Percentiles rank a stretch among this genome's conserved stretches.
Evolutionary conservation across 2,888 invertebrate genomes (phyloP).

Genomic region (Trachelus troglodyta): DNA sequence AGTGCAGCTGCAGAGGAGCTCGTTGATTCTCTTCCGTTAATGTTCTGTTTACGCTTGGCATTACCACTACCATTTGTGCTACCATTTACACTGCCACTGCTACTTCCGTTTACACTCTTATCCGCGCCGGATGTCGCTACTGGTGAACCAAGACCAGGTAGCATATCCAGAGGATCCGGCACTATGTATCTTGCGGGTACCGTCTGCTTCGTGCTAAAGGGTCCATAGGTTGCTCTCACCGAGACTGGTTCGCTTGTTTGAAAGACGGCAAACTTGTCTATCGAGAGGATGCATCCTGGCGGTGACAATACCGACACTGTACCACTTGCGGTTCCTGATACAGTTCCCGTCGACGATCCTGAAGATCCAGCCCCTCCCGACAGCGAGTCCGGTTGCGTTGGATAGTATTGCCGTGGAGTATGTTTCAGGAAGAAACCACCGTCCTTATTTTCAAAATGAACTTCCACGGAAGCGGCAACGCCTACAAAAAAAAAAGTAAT

Average conservation of each 20-base stretch:
- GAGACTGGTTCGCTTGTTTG: constrained; percentile 92
- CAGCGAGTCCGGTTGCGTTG: constrained; percentile 52
- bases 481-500: constrained; percentile 71
- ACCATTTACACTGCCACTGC: not conserved
- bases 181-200: constrained; percentile 91
- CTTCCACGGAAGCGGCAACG: constrained; percentile 80
- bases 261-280: constrained; percentile 91
- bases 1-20: constrained; percentile 57
- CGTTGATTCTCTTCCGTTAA: not conserved
- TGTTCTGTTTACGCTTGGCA: not conserved
- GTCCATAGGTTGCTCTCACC: constrained; percentile 92
- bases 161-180: constrained; percentile 81
- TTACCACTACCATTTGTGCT: not conserved
- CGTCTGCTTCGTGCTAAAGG: constrained; percentile 94
- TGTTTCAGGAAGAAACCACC: constrained; percentile 92
- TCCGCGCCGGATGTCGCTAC: constrained; percentile 10
- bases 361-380: constrained; percentile 18
- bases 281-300: constrained; percentile 79
- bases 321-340: constrained; percentile 28
- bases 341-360: constrained; percentile 7
- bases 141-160: constrained; percentile 61
- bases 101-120: constrained; percentile 10
- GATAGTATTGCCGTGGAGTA: constrained; percentile 77
- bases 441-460: constrained; percentile 92
- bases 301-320: constrained; percentile 55